Evolutionary conservation across 2,797 vertebrate species (phyloP), one percentile per base, ranked within the genome.

Genomic region (Notolabrus celidotus): DNA sequence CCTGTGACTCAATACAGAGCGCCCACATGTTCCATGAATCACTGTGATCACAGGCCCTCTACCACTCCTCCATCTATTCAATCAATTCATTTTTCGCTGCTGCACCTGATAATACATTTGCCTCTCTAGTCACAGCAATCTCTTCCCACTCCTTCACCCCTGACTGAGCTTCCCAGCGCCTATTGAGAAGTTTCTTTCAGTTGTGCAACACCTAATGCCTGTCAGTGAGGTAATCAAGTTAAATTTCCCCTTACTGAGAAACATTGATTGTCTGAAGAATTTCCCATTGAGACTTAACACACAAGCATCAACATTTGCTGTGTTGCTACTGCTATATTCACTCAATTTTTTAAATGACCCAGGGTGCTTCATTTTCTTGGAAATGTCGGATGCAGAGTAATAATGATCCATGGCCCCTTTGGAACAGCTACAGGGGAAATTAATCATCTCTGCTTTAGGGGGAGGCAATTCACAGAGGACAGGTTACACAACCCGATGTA

Each of bases 1-100:
- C 59, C 54, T 49, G 60, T 83, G 85, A 89, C 77, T 89, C 84
- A 86, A 71, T 78, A 60, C 59, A 60, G 22, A 56, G 75, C 51
- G 38, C 86, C 85, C 86, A 91, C 88, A 67, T 77, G 53, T 53
- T 52, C 64, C 75, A 80, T 87, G 83, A 90, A 86, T 92, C 88
- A 88, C 67, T 63, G 78, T 56, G 63, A 86, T 87, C 81, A 61
- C 46, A 78, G 60, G 74, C 39, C 79, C 60, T 87, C 61, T 65
- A 79, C 70, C 82, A 80, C 80, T 86, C 82, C 80, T 82, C 59
- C 74, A 64, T 71, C 70, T 84, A 72, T 78, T 83, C 74, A 79
- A 71, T 87, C 82, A 83, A 85, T 83, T 83, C 74, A 78, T 86
- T 79, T 84, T 64, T 66, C 16, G 71, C 66, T 51, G 68, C 62